Base-by-base conservation (phyloP, 2,113 vertebrate genomes). In the Grantiella picta region DNA sequence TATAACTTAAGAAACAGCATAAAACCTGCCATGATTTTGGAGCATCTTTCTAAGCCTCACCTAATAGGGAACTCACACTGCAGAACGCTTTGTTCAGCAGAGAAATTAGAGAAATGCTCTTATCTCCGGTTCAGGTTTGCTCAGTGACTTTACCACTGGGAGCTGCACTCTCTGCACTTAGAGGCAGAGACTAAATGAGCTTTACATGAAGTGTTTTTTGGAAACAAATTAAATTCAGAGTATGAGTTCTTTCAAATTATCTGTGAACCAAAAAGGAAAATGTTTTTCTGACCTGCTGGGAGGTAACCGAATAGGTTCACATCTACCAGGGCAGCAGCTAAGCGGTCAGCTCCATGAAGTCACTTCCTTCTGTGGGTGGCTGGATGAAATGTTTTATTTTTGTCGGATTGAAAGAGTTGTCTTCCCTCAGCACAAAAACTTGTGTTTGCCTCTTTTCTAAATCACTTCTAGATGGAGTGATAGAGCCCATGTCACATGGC, bases 371-470 rank as follows among this genome's bases (percentile, higher is more conserved):
- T 65, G 53, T 60, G 66, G 61, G 81, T 95, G 65, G 53, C 20
- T 89, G 59, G 18, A 50, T 60, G 45, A 73, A 87, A 94, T 9
- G 12, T 33, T 84, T 87, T 60, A 52, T 89, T 89, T 95, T 86
- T 94, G 69, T 80, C 79, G 69, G 14, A 42, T 5, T 73, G 59
- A 79, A 85, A 77, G 27, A 44, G 27, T 13, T 91, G 53, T 65
- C 73, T 95, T 92, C 29, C 85, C 59, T 86, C 45, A 91, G 59
- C 47, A 87, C 15, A 49, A 33, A 77, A 80, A n/a, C 10, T 54
- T 72, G 14, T 61, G 35, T 72, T 82, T 76, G 31, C 22, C 40
- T 47, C 57, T 91, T 91, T 84, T 69, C 88, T 20, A 64, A 82
- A 15, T 82, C 31, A 24, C 1, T 9, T 47, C 42, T 70, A 5